phyloP scores from a whole-genome alignment of 2,888 invertebrate species.

The Palloptera scutellata region DNA sequence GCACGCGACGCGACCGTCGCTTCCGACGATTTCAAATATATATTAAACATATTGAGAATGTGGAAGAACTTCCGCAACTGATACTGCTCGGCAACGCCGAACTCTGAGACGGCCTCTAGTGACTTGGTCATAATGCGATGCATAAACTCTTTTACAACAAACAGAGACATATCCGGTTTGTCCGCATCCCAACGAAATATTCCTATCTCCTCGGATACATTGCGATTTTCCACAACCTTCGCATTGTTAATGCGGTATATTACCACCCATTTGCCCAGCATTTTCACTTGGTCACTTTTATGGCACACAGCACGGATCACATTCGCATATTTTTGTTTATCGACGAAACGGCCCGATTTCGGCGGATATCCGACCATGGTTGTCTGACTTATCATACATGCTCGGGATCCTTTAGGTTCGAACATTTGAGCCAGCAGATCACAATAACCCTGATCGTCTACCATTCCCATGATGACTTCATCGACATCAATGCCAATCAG shows the following conservation, averaged over 20 bases:
- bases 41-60: slow-evolving; percentile 68
- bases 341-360: slow-evolving; percentile 53
- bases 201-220: slow-evolving; percentile 67
- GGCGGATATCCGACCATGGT: slow-evolving; percentile 71
- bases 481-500: slow-evolving; percentile 76
- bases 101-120: slow-evolving; percentile 65
- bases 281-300: slow-evolving; percentile 68
- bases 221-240: slow-evolving; percentile 70
- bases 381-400: slow-evolving; percentile 75
- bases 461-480: slow-evolving; percentile 73
- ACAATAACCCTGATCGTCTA: slow-evolving; percentile 73
- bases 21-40: slow-evolving; percentile 69
- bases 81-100: slow-evolving; percentile 66
- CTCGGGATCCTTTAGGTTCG: slow-evolving; percentile 69
- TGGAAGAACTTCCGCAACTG: slow-evolving; percentile 68
- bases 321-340: slow-evolving; percentile 50
- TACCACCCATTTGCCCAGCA: slow-evolving; percentile 73
- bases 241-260: slow-evolving; percentile 72
- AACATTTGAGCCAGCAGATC: slow-evolving; percentile 71
- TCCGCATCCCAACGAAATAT: slow-evolving; percentile 47
- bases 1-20: slow-evolving; percentile 72
- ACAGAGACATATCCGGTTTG: slow-evolving; percentile 42
- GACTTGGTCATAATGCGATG: slow-evolving; percentile 63
- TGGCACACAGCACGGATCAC: slow-evolving; percentile 72
- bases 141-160: slow-evolving; percentile 50